These are phyloP conservation scores for Tanypteryx hageni DNA, from an alignment of 2,888 invertebrate species.

Conservation along the genomic window DNA sequence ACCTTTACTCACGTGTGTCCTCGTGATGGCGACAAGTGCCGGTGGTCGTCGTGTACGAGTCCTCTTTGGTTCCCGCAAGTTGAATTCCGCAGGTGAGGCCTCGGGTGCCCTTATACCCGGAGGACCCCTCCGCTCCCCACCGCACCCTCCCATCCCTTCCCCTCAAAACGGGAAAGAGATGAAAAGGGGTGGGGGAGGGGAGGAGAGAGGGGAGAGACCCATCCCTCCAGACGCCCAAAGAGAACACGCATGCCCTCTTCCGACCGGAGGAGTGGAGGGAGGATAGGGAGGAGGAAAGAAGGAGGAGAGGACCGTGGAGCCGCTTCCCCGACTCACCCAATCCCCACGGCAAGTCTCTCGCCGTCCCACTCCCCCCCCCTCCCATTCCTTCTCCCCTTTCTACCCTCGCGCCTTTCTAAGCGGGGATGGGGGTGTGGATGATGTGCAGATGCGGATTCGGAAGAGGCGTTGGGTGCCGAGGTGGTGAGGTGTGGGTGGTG, in stretches of 20 bases:
- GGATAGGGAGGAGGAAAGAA: neutral
- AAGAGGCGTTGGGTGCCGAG: neutral
- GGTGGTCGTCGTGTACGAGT: neutral
- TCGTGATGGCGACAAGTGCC: neutral
- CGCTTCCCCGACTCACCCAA: neutral
- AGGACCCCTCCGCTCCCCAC: conserved; percentile 19
- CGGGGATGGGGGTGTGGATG: neutral
- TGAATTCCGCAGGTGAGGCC: conserved; percentile 40
- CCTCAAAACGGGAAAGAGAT: neutral
- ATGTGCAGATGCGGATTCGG: neutral
- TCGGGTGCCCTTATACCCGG: conserved; percentile 46
- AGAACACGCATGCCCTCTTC: conserved; percentile 47
- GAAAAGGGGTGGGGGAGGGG: neutral
- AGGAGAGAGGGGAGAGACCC: neutral
- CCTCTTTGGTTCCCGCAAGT: conserved; percentile 36
- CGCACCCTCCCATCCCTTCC: neutral
- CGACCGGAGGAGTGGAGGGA: neutral
- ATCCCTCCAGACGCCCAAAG: conserved; percentile 25
- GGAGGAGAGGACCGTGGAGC: neutral
- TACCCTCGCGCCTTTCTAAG: neutral
- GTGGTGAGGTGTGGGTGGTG: no score
- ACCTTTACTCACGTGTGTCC: neutral
- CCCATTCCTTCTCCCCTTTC: neutral
- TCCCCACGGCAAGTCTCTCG: neutral
- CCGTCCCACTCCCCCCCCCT: neutral